phyloP scores from a whole-genome alignment of 2,888 invertebrate species.

The Agonopterix alstromeriana region DNA sequence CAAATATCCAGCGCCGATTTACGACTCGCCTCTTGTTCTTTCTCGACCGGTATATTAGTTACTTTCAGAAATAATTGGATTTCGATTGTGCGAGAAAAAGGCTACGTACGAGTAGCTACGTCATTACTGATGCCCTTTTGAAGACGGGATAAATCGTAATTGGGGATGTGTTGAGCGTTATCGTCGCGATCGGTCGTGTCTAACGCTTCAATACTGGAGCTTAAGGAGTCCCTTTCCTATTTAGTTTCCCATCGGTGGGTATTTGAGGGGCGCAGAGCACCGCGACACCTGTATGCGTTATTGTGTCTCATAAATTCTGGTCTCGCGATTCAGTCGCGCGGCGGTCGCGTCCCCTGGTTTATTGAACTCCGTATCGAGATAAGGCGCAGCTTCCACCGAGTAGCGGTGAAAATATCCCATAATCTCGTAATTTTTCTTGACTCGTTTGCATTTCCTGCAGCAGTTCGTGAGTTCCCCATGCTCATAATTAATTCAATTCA shows the following conservation, averaged over 20 bases:
- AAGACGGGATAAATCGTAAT: conserved; percentile 66
- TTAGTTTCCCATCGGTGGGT: conserved; percentile 58
- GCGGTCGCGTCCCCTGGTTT: conserved; percentile 53
- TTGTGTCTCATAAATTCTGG: conserved; percentile 67
- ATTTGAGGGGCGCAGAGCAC: conserved; percentile 54
- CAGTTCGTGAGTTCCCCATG: conserved; percentile 49
- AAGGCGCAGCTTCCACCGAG: conserved; percentile 39
- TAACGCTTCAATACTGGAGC: conserved; percentile 53
- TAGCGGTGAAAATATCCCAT: conserved; percentile 50
- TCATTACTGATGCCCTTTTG: conserved; percentile 71
- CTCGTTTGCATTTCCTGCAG: conserved; percentile 55
- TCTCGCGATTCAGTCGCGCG: conserved; percentile 47
- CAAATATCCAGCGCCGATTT: conserved; percentile 67
- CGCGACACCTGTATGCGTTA: conserved; percentile 73
- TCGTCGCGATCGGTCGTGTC: conserved; percentile 53
- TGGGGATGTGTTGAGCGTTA: conserved; percentile 56
- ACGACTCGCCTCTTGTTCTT: conserved; percentile 56
- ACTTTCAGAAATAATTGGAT: conserved; percentile 73
- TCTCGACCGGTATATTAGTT: conserved; percentile 63
- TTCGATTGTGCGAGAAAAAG: conserved; percentile 69
- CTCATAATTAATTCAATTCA: conserved; percentile 71
- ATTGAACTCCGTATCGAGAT: conserved; percentile 63
- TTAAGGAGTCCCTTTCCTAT: conserved; percentile 53
- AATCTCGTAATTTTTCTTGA: conserved; percentile 48
- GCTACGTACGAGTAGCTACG: conserved; percentile 32